Percentiles rank a stretch among this genome's conserved stretches.
phyloP scores from a whole-genome alignment of 2,113 vertebrate species.

The Cyprinus carpio region DNA sequence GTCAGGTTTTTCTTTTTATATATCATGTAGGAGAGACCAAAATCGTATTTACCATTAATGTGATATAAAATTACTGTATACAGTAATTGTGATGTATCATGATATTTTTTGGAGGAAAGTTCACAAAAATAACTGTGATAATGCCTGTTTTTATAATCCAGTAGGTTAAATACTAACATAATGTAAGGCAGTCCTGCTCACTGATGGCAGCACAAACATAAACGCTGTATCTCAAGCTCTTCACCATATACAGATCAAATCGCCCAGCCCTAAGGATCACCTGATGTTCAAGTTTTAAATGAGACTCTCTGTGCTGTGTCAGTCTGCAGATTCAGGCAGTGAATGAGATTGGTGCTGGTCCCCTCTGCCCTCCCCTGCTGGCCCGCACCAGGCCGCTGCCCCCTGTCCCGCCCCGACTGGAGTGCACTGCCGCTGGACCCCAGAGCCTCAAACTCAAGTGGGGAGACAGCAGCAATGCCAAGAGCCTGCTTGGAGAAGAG shows the following conservation, averaged over 20 bases:
- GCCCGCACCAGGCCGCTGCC: constrained; percentile 89
- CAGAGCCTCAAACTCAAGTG: constrained; percentile 97
- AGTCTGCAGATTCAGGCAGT: constrained; percentile 91
- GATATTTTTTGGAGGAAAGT: background rate
- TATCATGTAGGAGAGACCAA: background rate
- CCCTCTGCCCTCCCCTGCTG: constrained; percentile 83
- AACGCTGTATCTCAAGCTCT: background rate
- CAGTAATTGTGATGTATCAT: no score
- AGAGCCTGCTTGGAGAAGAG: constrained; percentile 77
- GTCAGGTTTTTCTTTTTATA: background rate
- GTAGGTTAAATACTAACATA: background rate
- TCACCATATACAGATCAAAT: background rate
- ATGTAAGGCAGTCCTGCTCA: background rate
- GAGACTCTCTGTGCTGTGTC: background rate
- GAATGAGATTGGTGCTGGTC: constrained; percentile 89
- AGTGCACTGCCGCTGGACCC: constrained; percentile 90
- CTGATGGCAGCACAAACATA: background rate
- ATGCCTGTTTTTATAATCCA: background rate
- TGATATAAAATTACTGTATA: no score
- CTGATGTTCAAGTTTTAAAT: background rate
- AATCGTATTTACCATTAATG: no score
- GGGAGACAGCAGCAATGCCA: constrained; percentile 84
- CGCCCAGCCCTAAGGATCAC: background rate
- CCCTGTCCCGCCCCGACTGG: constrained; percentile 88
- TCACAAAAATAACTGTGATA: background rate